Conservation (phyloP, 2,888 invertebrate species). For the Ecliptopera silaceata region DNA sequence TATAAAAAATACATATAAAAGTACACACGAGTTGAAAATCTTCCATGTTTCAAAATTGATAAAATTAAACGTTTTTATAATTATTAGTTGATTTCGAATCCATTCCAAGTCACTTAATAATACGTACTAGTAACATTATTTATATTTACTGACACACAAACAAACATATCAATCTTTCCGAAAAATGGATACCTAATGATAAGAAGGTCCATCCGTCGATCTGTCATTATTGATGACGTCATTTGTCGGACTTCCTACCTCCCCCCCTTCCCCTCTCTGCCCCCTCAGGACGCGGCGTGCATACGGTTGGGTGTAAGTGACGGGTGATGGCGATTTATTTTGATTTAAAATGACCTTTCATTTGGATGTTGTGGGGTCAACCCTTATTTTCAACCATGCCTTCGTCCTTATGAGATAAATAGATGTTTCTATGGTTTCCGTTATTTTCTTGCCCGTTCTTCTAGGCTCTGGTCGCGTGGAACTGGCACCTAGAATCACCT, state of each 20-base stretch:
- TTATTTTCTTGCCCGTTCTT: too few species aligned
- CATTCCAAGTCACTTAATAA: too few species aligned
- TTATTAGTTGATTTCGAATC: too few species aligned
- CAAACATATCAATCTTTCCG: background rate
- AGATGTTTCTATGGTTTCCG: too few species aligned
- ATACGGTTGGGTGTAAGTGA: conserved; percentile 15
- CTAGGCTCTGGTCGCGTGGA: too few species aligned
- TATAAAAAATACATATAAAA: too few species aligned
- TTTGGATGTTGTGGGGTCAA: background rate
- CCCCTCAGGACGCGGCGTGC: conserved; percentile 31
- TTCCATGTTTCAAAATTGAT: too few species aligned
- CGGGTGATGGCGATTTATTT: background rate
- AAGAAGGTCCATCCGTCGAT: conserved; percentile 29
- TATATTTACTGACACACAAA: background rate
- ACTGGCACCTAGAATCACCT: too few species aligned
- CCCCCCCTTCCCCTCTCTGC: background rate
- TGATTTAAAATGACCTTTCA: conserved; percentile 8
- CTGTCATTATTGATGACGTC: conserved; percentile 46
- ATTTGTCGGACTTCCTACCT: conserved; percentile 44
- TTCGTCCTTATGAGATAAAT: too few species aligned
- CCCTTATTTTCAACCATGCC: background rate
- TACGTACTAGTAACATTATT: too few species aligned
- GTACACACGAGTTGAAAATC: too few species aligned
- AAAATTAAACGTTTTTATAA: too few species aligned
- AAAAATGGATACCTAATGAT: background rate